Percentiles rank a stretch among this genome's conserved stretches.
Conservation (phyloP, 2,113 vertebrate genomes). For the Mus spicilegus region DNA sequence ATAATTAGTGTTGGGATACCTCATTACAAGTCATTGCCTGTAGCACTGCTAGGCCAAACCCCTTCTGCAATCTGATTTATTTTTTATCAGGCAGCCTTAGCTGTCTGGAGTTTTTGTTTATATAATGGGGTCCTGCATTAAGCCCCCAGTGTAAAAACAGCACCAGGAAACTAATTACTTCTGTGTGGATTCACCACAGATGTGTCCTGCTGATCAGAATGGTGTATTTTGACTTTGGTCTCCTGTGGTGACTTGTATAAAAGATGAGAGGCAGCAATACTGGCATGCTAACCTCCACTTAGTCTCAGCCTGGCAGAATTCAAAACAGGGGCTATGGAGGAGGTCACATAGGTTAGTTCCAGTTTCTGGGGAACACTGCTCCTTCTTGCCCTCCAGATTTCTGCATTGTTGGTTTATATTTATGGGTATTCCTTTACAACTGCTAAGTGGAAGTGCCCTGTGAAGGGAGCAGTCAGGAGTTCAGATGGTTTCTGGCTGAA, state of each 20-base stretch:
- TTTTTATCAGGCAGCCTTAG: conserved; percentile 87
- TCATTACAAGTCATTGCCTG: conserved; percentile 87
- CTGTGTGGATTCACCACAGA: conserved; percentile 87
- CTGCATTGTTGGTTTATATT: neutral
- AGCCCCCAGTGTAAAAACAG: conserved; percentile 88
- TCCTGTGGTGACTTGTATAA: conserved; percentile 68
- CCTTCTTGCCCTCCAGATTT: neutral
- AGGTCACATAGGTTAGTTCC: conserved; percentile 4
- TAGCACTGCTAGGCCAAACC: conserved; percentile 86
- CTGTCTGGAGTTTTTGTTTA: conserved; percentile 89
- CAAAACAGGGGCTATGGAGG: conserved; percentile 71
- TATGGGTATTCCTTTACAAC: neutral
- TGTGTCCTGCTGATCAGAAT: conserved; percentile 81
- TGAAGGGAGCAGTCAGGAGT: conserved; percentile 58
- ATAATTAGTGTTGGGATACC: conserved; percentile 86
- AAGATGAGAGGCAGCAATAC: conserved; percentile 80
- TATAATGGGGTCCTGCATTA: conserved; percentile 84
- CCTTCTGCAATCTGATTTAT: conserved; percentile 84
- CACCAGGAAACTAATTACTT: conserved; percentile 90
- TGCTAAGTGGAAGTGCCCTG: conserved; percentile 42
- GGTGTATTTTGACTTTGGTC: conserved; percentile 82
- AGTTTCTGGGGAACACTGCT: neutral
- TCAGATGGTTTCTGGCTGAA: conserved; percentile 70
- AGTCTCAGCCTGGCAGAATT: conserved; percentile 68
- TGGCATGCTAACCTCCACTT: conserved; percentile 69